A percentile compares a stretch with the other conserved stretches of the same genome.
Evolutionary conservation across 2,113 vertebrate genomes (phyloP).

Genomic region (Mionectes macconnelli): DNA sequence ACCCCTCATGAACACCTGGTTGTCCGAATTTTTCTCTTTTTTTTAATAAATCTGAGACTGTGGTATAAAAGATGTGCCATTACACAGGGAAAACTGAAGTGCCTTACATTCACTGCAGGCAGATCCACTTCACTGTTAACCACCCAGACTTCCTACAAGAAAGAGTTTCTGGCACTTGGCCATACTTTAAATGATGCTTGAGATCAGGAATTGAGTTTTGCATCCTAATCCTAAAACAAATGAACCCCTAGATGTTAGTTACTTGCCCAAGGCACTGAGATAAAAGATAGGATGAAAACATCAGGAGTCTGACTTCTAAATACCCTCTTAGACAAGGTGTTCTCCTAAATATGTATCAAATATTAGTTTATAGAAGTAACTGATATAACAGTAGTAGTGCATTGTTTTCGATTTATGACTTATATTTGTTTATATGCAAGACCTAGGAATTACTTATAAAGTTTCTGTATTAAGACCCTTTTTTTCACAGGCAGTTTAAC

Average conservation of each 20-base stretch:
- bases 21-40: background rate
- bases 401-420: constrained; percentile 54
- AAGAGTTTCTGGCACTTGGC: background rate
- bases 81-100: background rate
- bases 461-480: constrained; percentile 37
- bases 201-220: constrained; percentile 11
- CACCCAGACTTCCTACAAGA: background rate
- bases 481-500: constrained; percentile 54
- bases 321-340: background rate
- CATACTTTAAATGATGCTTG: constrained; percentile 10
- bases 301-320: background rate
- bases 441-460: constrained; percentile 31
- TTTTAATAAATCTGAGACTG: background rate
- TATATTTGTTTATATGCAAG: constrained; percentile 29
- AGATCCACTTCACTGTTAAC: background rate
- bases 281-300: background rate
- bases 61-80: background rate
- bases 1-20: background rate
- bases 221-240: constrained; percentile 29
- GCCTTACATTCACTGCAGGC: background rate
- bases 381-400: background rate
- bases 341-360: constrained; percentile 23
- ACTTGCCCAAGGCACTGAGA: background rate
- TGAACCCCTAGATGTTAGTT: constrained; percentile 17
- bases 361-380: constrained; percentile 1